These are phyloP conservation scores for Gymnarchus niloticus DNA, from an alignment of 2,113 vertebrate species.

Conservation along the genomic window DNA sequence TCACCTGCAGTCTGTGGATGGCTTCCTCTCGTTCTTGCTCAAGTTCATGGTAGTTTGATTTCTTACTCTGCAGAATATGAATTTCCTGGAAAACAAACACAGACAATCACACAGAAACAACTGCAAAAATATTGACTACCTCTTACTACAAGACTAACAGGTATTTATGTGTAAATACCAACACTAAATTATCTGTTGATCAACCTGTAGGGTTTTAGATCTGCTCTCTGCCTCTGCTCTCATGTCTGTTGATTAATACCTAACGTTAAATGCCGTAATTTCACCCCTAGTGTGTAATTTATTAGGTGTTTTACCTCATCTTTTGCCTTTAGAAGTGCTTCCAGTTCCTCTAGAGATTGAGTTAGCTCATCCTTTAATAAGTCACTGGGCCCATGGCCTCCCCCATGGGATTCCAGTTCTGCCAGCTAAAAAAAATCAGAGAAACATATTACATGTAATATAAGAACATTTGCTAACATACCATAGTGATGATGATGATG, in stretches of 20 bases:
- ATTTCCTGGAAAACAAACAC: slow-evolving; percentile 71
- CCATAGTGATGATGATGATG: too few relatives aligned
- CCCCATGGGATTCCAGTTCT: slow-evolving; percentile 77
- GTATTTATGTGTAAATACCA: too few relatives aligned
- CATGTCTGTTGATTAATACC: neutral
- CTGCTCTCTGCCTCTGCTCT: too few relatives aligned
- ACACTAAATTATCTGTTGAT: too few relatives aligned
- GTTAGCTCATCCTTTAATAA: slow-evolving; percentile 64
- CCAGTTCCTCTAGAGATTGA: slow-evolving; percentile 75
- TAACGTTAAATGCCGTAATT: neutral
- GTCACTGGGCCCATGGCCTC: slow-evolving; percentile 50
- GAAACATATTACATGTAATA: neutral
- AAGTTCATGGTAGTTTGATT: slow-evolving; percentile 60
- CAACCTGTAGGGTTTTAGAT: too few relatives aligned
- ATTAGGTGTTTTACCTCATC: slow-evolving; percentile 70
- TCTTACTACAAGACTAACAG: neutral
- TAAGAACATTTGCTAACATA: too few relatives aligned
- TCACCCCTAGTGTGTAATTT: neutral
- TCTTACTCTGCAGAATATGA: slow-evolving; percentile 76
- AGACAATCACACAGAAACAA: neutral
- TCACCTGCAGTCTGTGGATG: slow-evolving; percentile 78
- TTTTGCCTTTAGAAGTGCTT: slow-evolving; percentile 75
- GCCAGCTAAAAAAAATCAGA: slow-evolving; percentile 67
- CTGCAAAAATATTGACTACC: neutral
- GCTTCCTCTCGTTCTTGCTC: slow-evolving; percentile 74